phyloP scores from a whole-genome alignment of 37 sponge, comb jelly and placozoan species.

The Crambe crambe region DNA sequence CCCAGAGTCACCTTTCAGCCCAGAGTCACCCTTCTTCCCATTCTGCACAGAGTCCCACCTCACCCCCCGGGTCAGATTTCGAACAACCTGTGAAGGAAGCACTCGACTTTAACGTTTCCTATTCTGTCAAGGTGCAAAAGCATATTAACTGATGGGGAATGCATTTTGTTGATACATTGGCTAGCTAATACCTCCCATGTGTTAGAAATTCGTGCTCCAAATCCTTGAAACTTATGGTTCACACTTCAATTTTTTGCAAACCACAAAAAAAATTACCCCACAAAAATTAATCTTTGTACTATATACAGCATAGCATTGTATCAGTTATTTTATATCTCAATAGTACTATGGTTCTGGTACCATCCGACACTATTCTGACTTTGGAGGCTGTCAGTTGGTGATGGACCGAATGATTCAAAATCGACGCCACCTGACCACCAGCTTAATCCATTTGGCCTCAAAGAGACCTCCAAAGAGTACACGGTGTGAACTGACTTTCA shows the following conservation, averaged over 20 bases:
- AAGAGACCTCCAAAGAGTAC: neutral
- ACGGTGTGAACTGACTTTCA: neutral
- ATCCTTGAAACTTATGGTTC: too few species aligned
- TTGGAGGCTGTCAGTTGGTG: neutral
- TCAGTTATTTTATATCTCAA: too few species aligned
- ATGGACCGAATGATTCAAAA: neutral
- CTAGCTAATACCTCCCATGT: too few species aligned
- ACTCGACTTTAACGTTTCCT: neutral
- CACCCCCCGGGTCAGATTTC: neutral
- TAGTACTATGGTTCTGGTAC: constrained; percentile 7
- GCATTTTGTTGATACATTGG: too few species aligned
- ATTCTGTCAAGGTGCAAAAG: neutral
- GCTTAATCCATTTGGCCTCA: neutral
- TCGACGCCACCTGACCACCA: neutral
- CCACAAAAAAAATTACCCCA: too few species aligned
- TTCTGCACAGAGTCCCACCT: neutral
- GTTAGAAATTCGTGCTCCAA: too few species aligned
- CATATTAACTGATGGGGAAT: too few species aligned
- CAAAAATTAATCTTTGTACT: too few species aligned
- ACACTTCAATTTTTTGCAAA: too few species aligned
- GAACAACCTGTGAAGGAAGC: neutral
- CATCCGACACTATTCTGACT: neutral
- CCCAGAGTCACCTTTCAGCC: neutral
- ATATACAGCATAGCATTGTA: too few species aligned
- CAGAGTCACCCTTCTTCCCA: neutral